These are phyloP conservation scores for Gobionotothen gibberifrons DNA, from an alignment of 2,797 vertebrate genomes.

Conservation along the genomic window DNA sequence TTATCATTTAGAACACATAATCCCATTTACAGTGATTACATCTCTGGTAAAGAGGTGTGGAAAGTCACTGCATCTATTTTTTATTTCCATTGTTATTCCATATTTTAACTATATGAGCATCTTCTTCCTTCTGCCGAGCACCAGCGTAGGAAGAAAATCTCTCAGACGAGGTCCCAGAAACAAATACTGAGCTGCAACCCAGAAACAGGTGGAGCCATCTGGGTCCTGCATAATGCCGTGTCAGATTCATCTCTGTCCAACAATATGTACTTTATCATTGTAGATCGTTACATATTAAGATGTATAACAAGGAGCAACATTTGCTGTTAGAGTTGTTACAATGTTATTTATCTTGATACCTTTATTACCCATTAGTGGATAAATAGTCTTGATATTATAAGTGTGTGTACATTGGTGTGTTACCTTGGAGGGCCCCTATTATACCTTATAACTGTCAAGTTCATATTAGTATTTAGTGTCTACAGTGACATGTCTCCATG, in stretches of 20 bases:
- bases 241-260: background rate
- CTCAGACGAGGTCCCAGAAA: background rate
- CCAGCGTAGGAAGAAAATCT: background rate
- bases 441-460: too few species aligned
- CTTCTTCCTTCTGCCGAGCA: background rate
- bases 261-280: background rate
- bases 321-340: background rate
- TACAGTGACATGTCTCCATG: background rate
- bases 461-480: background rate
- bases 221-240: background rate
- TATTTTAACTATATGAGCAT: background rate
- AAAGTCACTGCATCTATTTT: background rate
- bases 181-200: slow-evolving; percentile 10
- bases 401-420: background rate
- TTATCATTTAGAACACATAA: slow-evolving; percentile 1
- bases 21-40: slow-evolving; percentile 19
- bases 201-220: slow-evolving; percentile 8
- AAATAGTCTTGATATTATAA: background rate
- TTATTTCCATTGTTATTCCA: background rate
- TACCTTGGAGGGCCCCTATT: background rate
- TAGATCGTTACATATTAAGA: background rate
- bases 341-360: background rate
- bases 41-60: background rate
- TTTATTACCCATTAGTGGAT: background rate
- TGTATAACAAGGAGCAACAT: background rate